Base-by-base conservation (phyloP, 1,140 invertebrate genomes). In the Formica selysi region DNA sequence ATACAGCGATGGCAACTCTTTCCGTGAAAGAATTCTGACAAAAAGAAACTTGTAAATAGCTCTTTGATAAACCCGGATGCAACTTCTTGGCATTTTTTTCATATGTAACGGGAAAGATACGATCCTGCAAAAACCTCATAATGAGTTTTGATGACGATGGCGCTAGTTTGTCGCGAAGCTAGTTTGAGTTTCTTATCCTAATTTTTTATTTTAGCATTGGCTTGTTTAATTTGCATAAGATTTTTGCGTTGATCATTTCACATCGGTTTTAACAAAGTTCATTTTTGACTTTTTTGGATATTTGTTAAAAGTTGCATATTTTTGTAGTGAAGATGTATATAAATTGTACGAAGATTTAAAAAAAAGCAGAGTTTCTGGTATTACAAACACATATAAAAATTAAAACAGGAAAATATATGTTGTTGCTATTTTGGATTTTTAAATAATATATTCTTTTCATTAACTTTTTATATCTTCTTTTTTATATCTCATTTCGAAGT, bases 31-130 rank as follows among this genome's bases (percentile, higher is more conserved):
- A 59, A 71, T 73, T n/a, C 10, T 2, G 29, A 61, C 32, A 22
- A 36, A 83, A 83, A 73, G 73, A 59, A 65, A 48, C 3, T 64
- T 22, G 68, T 48, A 54, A 73, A 70, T 83, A 44, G 7, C 36
- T 73, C 29, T 73, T 83, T 38, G 8, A 70, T 41, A 81, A 61
- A 73, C 38, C 79, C 67, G 79, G 67, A 73, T 73, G 54, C 19
- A 11, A 71, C 61, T 44, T 38, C 13, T n/a, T 67, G 62, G 29
- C 29, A 54, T 54, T 79, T 19, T 10, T 29, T 36, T 1, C 6
- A 41, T 71, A 44, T 48, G 44, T 38, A 57, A 68, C 32, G 5
- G 26, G 67, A 68, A 29, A 36, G 5, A 70, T 51, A 29, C 8
- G 32, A 57, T 38, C 16, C 11, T 70, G 32, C 10, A 26, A 59